Percentiles rank a stretch among this genome's conserved stretches.
Conservation (phyloP, 2,888 invertebrate genomes). For the Drosophila stalkeri region DNA sequence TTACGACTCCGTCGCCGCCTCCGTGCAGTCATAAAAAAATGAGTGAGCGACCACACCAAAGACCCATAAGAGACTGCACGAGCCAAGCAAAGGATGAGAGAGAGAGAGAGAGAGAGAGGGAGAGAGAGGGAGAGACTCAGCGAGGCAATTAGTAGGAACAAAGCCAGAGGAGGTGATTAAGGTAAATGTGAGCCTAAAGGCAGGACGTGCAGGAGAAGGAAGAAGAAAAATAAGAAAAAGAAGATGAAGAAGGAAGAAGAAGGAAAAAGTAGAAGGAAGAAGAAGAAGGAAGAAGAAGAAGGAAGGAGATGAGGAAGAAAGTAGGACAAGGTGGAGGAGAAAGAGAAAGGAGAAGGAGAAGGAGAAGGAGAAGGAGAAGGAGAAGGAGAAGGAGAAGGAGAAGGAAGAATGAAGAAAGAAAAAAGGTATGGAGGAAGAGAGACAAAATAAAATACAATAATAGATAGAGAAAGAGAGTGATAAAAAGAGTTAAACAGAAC, state of each 20-base stretch:
- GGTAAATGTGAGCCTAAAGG: background rate
- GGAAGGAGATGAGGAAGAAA: background rate
- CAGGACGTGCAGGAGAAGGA: background rate
- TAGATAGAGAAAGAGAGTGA: too few species aligned
- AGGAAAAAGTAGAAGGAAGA: background rate
- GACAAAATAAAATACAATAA: too few species aligned
- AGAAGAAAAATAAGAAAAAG: too few species aligned
- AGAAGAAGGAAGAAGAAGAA: background rate
- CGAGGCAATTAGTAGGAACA: background rate
- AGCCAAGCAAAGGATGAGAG: background rate
- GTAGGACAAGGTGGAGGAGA: background rate
- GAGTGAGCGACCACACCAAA: conserved; percentile 17
- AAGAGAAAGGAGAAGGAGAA: background rate
- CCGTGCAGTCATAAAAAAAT: conserved; percentile 39
- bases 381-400: background rate
- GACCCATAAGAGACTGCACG: conserved; percentile 6
- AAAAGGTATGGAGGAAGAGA: background rate
- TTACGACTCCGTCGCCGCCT: conserved; percentile 55
- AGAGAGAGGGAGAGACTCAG: background rate
- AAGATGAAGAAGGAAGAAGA: too few species aligned
- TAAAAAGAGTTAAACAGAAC: background rate
- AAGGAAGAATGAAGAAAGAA: background rate
- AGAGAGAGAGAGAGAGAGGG: background rate
- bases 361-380: background rate
- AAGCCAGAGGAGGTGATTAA: background rate